Evolutionary conservation across 2,797 vertebrate genomes (phyloP).

Genomic region (Myripristis jacobus): DNA sequence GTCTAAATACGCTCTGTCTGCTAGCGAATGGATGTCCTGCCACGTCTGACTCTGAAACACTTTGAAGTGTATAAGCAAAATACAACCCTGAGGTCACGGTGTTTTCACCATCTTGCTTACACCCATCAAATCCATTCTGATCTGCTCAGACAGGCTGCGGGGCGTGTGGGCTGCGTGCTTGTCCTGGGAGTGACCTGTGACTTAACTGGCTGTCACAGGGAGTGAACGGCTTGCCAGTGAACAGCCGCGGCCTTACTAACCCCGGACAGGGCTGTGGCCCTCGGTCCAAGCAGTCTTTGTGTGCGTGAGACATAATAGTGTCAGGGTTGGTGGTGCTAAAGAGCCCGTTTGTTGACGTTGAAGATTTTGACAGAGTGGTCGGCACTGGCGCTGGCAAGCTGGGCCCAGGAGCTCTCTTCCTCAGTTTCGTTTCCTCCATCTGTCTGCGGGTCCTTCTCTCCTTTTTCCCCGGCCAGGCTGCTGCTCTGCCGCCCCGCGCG

Average conservation of each 20-base stretch:
- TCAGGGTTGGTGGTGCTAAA: conserved; percentile 80
- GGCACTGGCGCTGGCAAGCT: conserved; percentile 92
- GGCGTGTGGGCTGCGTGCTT: conserved; percentile 46
- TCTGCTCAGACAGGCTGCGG: conserved; percentile 54
- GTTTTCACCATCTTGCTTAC: conserved; percentile 57
- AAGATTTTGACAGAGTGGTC: conserved; percentile 95
- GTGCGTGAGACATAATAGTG: conserved; percentile 61
- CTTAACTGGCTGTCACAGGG: conserved; percentile 66
- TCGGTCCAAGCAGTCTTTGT: conserved; percentile 57
- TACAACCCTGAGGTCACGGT: conserved; percentile 23
- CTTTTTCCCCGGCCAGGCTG: conserved; percentile 51
- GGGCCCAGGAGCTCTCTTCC: conserved; percentile 85
- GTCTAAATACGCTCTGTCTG: conserved; percentile 14
- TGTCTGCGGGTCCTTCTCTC: conserved; percentile 60
- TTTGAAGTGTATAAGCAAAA: conserved; percentile 48
- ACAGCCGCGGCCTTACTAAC: conserved; percentile 69
- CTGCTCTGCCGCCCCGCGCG: conserved; percentile 66
- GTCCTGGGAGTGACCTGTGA: conserved; percentile 69
- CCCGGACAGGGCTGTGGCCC: conserved; percentile 57
- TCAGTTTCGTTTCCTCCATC: conserved; percentile 55
- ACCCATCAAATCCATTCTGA: conserved; percentile 54
- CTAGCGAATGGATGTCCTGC: not conserved
- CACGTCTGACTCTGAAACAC: conserved; percentile 48
- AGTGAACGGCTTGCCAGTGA: conserved; percentile 62
- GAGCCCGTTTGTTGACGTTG: conserved; percentile 85